These are phyloP conservation scores for human (Homo sapiens) DNA, from an alignment of 2,113 vertebrate genomes.

Conservation along the genomic window DNA sequence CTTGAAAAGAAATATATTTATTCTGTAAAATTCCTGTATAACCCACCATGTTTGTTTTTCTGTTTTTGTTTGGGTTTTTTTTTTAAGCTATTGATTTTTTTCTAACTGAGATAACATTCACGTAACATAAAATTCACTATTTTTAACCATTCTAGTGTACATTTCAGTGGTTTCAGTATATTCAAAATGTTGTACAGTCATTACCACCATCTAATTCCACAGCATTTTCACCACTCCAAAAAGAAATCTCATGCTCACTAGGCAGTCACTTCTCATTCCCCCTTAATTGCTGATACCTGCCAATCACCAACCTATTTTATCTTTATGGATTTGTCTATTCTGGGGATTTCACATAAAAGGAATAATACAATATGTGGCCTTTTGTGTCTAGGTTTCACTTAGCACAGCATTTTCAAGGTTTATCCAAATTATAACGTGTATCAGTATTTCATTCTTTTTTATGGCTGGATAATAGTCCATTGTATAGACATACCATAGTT, in stretches of 20 bases:
- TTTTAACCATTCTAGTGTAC: neutral
- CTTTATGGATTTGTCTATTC: neutral
- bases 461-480: neutral
- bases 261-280: neutral
- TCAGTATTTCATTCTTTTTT: neutral
- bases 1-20: slow-evolving; percentile 49
- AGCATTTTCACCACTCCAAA: neutral
- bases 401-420: neutral
- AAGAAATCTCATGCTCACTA: neutral
- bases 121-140: neutral
- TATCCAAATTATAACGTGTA: neutral
- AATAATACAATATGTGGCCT: neutral
- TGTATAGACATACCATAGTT: neutral
- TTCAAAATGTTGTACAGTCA: neutral
- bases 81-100: neutral
- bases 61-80: neutral
- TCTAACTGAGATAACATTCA: neutral
- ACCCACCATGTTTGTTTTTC: neutral
- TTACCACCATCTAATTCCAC: neutral
- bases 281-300: neutral
- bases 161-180: neutral
- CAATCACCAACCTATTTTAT: neutral
- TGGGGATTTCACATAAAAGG: neutral
- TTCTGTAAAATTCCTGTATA: slow-evolving; percentile 30
- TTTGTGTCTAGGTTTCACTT: neutral